Percentiles rank a stretch among this genome's conserved stretches.
Conservation (phyloP, 2,113 vertebrate species). For the Heterochromis multidens region DNA sequence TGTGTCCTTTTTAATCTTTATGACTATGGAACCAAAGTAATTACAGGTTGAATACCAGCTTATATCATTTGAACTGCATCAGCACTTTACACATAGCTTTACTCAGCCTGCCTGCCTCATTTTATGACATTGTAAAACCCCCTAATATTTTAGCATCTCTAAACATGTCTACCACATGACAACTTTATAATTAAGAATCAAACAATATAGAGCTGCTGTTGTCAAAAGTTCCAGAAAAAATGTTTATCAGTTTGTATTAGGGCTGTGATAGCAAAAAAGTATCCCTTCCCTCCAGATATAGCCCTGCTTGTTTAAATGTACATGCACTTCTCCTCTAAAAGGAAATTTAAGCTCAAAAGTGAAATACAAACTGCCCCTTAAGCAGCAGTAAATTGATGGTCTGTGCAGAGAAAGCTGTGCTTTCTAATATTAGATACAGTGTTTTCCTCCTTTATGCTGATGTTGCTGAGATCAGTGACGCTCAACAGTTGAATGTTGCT, state of each 20-base stretch:
- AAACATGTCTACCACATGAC: neutral
- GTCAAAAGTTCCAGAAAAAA: neutral
- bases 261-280: neutral
- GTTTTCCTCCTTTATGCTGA: conserved; percentile 16
- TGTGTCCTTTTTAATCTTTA: neutral
- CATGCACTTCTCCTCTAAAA: neutral
- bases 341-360: conserved; percentile 14
- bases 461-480: conserved; percentile 6
- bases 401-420: neutral
- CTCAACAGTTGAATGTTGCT: neutral
- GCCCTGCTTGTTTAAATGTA: neutral
- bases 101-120: neutral
- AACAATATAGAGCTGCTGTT: neutral
- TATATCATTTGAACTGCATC: conserved; percentile 4
- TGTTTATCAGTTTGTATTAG: neutral
- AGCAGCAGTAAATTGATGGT: conserved; percentile 36
- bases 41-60: neutral
- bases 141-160: neutral
- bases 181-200: conserved; percentile 17
- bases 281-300: neutral
- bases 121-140: neutral
- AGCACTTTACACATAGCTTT: neutral
- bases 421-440: conserved; percentile 49
- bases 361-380: conserved; percentile 40
- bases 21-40: neutral